Percentiles rank a stretch among this genome's conserved stretches.
Evolutionary conservation across 2,888 invertebrate genomes (phyloP).

Genomic region (Tricholauxania praeusta): DNA sequence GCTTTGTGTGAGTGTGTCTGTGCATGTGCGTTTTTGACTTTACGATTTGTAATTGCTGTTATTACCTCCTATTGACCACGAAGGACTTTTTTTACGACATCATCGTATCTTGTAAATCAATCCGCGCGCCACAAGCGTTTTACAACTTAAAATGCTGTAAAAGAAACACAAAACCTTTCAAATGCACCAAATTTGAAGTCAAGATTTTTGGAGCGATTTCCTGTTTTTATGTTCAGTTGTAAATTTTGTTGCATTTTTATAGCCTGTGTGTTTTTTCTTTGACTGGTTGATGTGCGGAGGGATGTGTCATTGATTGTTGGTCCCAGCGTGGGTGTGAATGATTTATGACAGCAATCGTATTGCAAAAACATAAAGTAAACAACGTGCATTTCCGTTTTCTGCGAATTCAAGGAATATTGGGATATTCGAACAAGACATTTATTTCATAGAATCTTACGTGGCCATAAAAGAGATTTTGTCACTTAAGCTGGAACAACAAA

Average conservation of each 20-base stretch:
- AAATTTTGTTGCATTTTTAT: constrained; percentile 23
- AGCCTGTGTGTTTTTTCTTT: background rate
- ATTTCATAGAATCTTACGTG: too few relatives aligned
- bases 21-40: constrained; percentile 12
- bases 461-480: too few relatives aligned
- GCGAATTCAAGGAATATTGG: constrained; percentile 1
- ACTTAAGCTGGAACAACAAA: too few relatives aligned
- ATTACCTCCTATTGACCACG: constrained; percentile 36
- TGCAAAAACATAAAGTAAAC: too few relatives aligned
- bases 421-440: too few relatives aligned
- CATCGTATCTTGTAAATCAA: constrained; percentile 14
- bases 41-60: constrained; percentile 26
- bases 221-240: constrained; percentile 17
- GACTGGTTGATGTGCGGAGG: background rate
- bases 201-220: constrained; percentile 32
- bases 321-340: constrained; percentile 16
- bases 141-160: constrained; percentile 10
- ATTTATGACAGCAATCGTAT: background rate
- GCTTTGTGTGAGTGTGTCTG: background rate
- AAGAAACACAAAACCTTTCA: background rate
- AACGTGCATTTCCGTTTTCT: constrained; percentile 7
- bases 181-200: constrained; percentile 30
- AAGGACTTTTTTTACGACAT: constrained; percentile 8
- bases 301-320: background rate
- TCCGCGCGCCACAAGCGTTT: constrained; percentile 1